phyloP scores from a whole-genome alignment of 1,140 invertebrate genomes.

The Scaptodrosophila lebanonensis region DNA sequence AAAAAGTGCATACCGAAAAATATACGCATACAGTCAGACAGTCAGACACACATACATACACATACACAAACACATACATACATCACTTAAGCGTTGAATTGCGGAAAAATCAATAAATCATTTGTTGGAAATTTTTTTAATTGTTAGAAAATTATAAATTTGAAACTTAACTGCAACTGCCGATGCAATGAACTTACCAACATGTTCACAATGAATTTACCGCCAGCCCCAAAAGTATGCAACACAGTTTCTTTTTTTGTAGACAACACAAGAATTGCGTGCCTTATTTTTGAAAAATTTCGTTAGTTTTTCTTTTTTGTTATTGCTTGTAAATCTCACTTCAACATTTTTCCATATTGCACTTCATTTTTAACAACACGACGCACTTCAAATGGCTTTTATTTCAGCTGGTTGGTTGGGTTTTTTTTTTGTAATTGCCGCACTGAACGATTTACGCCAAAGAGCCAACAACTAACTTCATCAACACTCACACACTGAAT shows the following conservation, averaged over 20 bases:
- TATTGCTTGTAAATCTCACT: background rate
- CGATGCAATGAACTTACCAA: slow-evolving; percentile 48
- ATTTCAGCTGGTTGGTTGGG: too few species aligned
- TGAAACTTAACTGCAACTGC: slow-evolving; percentile 7
- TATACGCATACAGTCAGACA: slow-evolving; percentile 52
- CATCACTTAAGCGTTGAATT: slow-evolving; percentile 26
- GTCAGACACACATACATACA: slow-evolving; percentile 23
- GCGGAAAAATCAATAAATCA: slow-evolving; percentile 74
- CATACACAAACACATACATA: slow-evolving; percentile 14
- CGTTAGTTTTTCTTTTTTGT: background rate
- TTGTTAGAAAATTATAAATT: background rate
- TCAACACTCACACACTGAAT: slow-evolving; percentile 74
- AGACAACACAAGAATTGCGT: slow-evolving; percentile 13
- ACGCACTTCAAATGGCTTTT: slow-evolving; percentile 28
- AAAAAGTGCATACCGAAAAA: slow-evolving; percentile 74
- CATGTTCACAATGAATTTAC: slow-evolving; percentile 53
- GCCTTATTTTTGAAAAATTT: background rate
- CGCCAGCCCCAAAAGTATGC: slow-evolving; percentile 57
- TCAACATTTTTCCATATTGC: background rate
- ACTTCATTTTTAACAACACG: slow-evolving; percentile 14
- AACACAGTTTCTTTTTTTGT: slow-evolving; percentile 35
- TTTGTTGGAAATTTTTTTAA: slow-evolving; percentile 57
- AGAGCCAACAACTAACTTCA: slow-evolving; percentile 62
- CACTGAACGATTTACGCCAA: slow-evolving; percentile 15
- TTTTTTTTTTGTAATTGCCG: slow-evolving; percentile 13